Conservation (phyloP, 2,797 vertebrate species). For the Bovichtus diacanthus region DNA sequence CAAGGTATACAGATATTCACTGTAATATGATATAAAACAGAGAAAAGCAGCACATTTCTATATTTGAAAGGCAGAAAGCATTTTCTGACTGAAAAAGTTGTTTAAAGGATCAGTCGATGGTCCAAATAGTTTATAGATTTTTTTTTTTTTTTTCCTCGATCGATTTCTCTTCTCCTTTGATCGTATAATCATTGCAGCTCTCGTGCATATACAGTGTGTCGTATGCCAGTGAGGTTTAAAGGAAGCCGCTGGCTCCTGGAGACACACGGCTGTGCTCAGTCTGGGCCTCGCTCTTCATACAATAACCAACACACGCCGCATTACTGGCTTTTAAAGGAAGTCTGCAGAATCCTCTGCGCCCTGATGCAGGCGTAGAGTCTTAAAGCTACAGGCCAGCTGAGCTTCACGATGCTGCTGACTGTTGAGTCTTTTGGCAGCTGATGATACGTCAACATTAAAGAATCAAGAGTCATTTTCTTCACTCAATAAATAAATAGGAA, state of each 20-base stretch:
- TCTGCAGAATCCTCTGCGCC: conserved; percentile 13
- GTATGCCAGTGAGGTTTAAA: conserved; percentile 29
- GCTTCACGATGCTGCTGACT: conserved; percentile 23
- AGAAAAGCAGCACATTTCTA: no score
- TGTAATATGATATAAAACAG: no score
- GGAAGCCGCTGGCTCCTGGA: conserved; percentile 19
- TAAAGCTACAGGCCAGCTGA: background rate
- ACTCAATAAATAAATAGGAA: no score
- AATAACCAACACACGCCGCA: conserved; percentile 31
- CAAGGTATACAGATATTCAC: no score
- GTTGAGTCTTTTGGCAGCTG: conserved; percentile 1
- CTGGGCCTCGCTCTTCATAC: conserved; percentile 31
- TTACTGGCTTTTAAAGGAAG: conserved; percentile 39
- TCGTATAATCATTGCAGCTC: no score
- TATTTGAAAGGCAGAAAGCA: no score
- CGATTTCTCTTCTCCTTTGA: no score
- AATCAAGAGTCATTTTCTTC: background rate
- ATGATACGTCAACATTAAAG: background rate
- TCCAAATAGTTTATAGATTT: no score
- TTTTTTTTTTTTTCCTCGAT: no score
- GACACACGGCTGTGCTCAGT: conserved; percentile 37
- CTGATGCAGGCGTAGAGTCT: conserved; percentile 4
- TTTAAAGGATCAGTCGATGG: no score
- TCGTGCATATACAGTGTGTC: background rate
- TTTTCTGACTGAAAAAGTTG: no score